Evolutionary conservation across 2,888 invertebrate genomes (phyloP).

Genomic region (Nezara viridula): DNA sequence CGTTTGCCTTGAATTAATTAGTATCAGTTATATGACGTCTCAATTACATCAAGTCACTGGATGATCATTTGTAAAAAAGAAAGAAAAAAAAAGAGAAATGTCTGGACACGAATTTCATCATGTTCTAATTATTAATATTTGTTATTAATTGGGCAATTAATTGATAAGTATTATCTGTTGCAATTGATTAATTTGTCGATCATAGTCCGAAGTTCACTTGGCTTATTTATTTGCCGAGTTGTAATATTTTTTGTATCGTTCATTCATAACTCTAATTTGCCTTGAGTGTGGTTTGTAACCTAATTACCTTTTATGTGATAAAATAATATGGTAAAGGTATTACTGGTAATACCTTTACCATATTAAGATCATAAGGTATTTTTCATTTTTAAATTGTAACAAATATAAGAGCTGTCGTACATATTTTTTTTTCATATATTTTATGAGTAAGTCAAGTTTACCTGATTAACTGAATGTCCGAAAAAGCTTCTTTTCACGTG

Average conservation of each 20-base stretch:
- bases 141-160: conserved; percentile 32
- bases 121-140: conserved; percentile 16
- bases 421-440: too few relatives aligned
- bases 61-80: background rate
- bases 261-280: background rate
- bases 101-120: background rate
- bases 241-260: background rate
- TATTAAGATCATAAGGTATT: too few relatives aligned
- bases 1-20: background rate
- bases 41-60: background rate
- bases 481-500: too few relatives aligned
- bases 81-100: background rate
- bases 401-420: too few relatives aligned
- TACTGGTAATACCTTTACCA: too few relatives aligned
- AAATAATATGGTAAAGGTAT: too few relatives aligned
- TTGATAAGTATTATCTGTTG: conserved; percentile 29
- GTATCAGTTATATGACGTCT: too few relatives aligned
- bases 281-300: too few relatives aligned
- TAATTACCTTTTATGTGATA: too few relatives aligned
- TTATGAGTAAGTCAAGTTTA: too few relatives aligned
- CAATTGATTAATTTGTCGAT: background rate
- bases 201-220: conserved; percentile 20
- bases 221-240: background rate
- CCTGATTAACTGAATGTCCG: too few relatives aligned
- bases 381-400: too few relatives aligned